These are phyloP conservation scores for Jordanella pulchra DNA, from an alignment of 2,797 vertebrate genomes.

Conservation along the genomic window DNA sequence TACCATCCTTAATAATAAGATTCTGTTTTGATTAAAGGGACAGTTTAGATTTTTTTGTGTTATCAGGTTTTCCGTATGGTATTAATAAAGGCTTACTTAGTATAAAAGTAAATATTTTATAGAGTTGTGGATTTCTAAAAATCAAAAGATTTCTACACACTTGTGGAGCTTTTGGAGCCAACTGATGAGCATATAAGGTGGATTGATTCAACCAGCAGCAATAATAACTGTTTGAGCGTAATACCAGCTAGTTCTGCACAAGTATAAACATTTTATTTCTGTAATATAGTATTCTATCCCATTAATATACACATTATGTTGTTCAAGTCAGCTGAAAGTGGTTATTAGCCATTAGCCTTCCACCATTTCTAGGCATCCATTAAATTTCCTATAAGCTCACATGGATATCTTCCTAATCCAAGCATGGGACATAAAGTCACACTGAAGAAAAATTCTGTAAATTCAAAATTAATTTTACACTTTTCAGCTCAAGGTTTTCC, in stretches of 20 bases:
- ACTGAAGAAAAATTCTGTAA: too few relatives aligned
- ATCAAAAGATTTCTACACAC: not conserved
- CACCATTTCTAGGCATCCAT: not conserved
- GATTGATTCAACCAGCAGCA: not conserved
- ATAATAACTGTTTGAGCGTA: not conserved
- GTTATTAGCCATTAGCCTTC: too few relatives aligned
- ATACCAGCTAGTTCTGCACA: too few relatives aligned
- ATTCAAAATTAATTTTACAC: not conserved
- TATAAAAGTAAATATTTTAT: too few relatives aligned
- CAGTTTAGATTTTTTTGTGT: too few relatives aligned
- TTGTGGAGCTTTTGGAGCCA: not conserved
- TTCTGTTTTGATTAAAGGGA: too few relatives aligned
- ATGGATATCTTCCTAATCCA: not conserved
- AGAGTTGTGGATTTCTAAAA: not conserved
- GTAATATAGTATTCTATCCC: too few relatives aligned
- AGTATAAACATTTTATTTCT: too few relatives aligned
- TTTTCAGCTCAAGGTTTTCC: not conserved
- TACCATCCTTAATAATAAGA: too few relatives aligned
- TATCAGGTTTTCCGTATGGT: too few relatives aligned
- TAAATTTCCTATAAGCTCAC: not conserved
- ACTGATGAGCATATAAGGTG: not conserved
- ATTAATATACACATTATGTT: not conserved
- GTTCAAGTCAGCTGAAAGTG: not conserved
- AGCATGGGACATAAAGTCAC: not conserved
- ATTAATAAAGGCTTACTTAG: too few relatives aligned